Evolutionary conservation across 2,797 vertebrate genomes (phyloP), one percentile per base, ranked within the genome.

Genomic region (Coracias cyanogaster): DNA sequence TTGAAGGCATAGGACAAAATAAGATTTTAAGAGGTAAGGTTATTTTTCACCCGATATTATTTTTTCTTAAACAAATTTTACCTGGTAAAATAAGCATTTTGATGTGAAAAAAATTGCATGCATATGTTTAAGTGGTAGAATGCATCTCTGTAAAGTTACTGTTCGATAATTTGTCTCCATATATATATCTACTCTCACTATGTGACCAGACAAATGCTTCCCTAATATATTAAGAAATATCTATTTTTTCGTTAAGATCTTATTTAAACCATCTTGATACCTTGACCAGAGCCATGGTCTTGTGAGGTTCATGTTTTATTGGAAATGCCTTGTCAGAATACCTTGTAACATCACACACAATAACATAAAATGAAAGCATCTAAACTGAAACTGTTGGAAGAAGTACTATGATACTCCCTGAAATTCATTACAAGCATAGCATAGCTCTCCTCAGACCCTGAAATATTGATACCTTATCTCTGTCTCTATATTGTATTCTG

Each of bases 11-110:
- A 18, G 99, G 99, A 92, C 45, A 94, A 64, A 85, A 33, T 26
- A 99, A 98, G 97, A 87, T 84, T 79, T 97, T 99, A 79, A 97
- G 97, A 97, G 98, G 99, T 99, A 97, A 97, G 97, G 89, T 80
- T 85, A 28, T 57, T 74, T 48, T 91, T 69, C 35, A 76, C 17
- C 7, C 81, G 45, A 60, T 80, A 65, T 35, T 69, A 49, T 2
- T 71, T 91, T 80, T 60, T 21, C 9, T 7, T 57, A 90, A 66
- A 48, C 41, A 74, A 67, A 43, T 41, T 48, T 4, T 62, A 54
- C 71, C 20, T 48, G 3, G 3, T 26, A 70, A 91, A 92, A 62
- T 39, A 92, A 78, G 14, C 0, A 4, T 45, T 92, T 71, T 57
- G n/a, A 73, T 48, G 39, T 73, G 17, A 24, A 46, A 70, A 90